Percentiles rank a stretch among this genome's conserved stretches.
Conservation (phyloP, 1,140 invertebrate species). For the Lasaia peninsularis region DNA sequence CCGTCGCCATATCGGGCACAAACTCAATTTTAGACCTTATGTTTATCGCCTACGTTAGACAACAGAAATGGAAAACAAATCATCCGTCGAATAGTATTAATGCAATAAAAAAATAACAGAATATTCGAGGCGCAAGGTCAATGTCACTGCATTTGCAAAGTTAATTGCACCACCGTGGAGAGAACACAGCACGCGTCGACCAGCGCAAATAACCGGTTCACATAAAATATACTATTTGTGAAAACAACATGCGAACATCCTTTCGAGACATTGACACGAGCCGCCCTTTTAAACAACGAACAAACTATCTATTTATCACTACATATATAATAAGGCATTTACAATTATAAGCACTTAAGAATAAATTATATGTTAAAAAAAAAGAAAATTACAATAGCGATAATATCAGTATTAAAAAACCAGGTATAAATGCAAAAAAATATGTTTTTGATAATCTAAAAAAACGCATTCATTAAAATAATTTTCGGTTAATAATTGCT, state of each 20-base stretch:
- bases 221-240: constrained; percentile 50
- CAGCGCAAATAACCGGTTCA: constrained; percentile 45
- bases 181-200: constrained; percentile 40
- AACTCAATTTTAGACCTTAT: too few species aligned
- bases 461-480: too few species aligned
- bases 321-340: neutral
- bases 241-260: constrained; percentile 32
- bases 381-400: too few species aligned
- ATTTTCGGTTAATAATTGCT: too few species aligned
- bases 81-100: neutral
- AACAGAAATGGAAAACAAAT: too few species aligned
- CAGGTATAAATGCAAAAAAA: too few species aligned
- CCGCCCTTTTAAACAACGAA: constrained; percentile 6
- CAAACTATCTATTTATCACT: neutral
- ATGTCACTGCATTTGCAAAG: constrained; percentile 38
- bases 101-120: neutral
- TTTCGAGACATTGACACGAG: constrained; percentile 35
- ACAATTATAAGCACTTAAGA: too few species aligned
- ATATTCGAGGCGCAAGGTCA: constrained; percentile 34
- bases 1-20: too few species aligned
- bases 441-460: too few species aligned
- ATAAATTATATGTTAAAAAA: too few species aligned
- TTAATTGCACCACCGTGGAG: constrained; percentile 36
- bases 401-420: too few species aligned
- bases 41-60: too few species aligned